Evolutionary conservation across 1,140 invertebrate genomes (phyloP).

Genomic region (Charaxes varanes): DNA sequence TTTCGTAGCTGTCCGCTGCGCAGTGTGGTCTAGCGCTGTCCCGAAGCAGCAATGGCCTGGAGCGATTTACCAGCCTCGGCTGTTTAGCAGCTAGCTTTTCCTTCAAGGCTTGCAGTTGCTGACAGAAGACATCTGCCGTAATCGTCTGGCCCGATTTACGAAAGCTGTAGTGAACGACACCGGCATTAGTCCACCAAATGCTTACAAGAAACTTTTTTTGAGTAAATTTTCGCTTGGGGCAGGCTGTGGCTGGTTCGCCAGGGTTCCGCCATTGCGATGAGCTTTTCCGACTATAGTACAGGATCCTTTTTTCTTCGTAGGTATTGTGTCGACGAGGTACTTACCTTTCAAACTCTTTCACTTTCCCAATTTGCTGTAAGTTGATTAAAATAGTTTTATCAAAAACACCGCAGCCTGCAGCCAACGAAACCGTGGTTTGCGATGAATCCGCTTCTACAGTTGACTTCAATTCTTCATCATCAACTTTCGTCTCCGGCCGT

Average conservation of each 20-base stretch:
- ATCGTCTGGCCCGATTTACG: not conserved
- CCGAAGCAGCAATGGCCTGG: not conserved
- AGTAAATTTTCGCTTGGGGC: not conserved
- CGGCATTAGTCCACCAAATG: not conserved
- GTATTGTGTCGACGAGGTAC: too few species aligned
- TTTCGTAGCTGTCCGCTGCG: not conserved
- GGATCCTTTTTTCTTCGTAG: conserved; percentile 4
- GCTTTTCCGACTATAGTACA: not conserved
- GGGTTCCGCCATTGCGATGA: not conserved
- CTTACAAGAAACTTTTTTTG: not conserved
- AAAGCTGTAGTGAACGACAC: not conserved
- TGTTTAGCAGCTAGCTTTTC: not conserved
- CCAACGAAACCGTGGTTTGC: not conserved
- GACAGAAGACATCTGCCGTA: not conserved
- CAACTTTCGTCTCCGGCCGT: not conserved
- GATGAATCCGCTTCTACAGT: too few species aligned
- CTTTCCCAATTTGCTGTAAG: not conserved
- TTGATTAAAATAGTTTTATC: not conserved
- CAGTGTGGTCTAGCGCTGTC: not conserved
- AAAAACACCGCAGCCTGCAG: not conserved
- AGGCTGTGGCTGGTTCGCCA: not conserved
- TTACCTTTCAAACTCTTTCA: too few species aligned
- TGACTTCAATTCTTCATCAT: too few species aligned
- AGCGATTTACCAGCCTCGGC: not conserved
- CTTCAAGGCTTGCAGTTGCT: not conserved